A percentile compares a stretch with the other conserved stretches of the same genome.
phyloP scores from a whole-genome alignment of 2,797 vertebrate species.

The Sebastes trivittatus region DNA sequence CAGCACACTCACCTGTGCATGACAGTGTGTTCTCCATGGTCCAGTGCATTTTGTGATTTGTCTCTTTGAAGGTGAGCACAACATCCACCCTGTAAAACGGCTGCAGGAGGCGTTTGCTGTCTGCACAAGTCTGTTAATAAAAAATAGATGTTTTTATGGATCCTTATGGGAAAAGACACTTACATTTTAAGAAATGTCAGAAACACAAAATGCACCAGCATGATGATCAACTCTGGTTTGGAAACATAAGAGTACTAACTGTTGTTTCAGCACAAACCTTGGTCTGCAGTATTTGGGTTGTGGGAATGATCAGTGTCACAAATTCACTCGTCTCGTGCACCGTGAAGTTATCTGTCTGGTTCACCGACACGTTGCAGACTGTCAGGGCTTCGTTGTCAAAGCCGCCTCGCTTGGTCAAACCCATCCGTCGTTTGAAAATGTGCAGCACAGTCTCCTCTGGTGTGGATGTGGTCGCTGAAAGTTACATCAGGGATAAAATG shows the following conservation, averaged over 20 bases:
- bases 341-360: constrained; percentile 64
- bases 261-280: constrained; percentile 64
- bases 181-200: not conserved
- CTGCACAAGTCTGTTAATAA: constrained; percentile 64
- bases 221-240: not conserved
- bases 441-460: constrained; percentile 67
- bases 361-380: constrained; percentile 61
- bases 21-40: constrained; percentile 79
- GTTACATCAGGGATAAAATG: not conserved
- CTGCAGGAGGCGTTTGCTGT: constrained; percentile 57
- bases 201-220: not conserved
- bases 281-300: constrained; percentile 56
- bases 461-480: constrained; percentile 54
- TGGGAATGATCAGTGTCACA: constrained; percentile 64
- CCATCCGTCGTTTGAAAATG: constrained; percentile 77
- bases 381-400: constrained; percentile 54
- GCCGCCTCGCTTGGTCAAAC: constrained; percentile 75
- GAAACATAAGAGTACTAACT: not conserved
- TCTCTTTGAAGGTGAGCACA: constrained; percentile 79
- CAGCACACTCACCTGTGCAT: constrained; percentile 73
- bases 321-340: constrained; percentile 68
- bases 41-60: constrained; percentile 78
- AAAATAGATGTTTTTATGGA: constrained; percentile 36
- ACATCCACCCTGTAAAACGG: constrained; percentile 76
- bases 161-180: not conserved